Evolutionary conservation across 2,113 vertebrate species (phyloP).

Genomic region (Aspiorhynchus laticeps): DNA sequence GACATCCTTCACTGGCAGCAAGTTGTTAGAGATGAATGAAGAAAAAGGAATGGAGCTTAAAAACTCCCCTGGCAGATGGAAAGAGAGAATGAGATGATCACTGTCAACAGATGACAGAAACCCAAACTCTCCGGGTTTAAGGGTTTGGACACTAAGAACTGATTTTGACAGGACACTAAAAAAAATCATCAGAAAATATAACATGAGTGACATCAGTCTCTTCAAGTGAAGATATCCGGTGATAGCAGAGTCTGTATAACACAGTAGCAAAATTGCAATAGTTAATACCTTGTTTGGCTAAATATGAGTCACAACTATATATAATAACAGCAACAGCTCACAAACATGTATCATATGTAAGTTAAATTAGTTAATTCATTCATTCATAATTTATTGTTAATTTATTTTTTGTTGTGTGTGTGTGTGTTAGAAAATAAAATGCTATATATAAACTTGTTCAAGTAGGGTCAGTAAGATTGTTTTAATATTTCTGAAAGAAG

Average conservation of each 20-base stretch:
- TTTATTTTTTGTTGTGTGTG: too few relatives aligned
- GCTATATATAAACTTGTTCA: too few relatives aligned
- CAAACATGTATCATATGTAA: not conserved
- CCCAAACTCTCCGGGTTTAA: conserved; percentile 9
- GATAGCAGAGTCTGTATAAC: not conserved
- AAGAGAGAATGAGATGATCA: conserved; percentile 47
- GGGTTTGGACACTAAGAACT: conserved; percentile 31
- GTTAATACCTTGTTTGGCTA: not conserved
- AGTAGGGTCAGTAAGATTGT: too few relatives aligned
- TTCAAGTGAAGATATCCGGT: not conserved
- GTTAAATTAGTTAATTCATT: too few relatives aligned
- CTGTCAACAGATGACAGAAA: conserved; percentile 44
- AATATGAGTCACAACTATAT: not conserved
- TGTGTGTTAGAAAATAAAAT: too few relatives aligned
- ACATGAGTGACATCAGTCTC: not conserved
- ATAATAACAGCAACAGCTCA: not conserved
- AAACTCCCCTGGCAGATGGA: conserved; percentile 39
- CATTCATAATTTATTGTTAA: too few relatives aligned
- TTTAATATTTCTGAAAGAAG: too few relatives aligned
- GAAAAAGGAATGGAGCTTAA: conserved; percentile 38
- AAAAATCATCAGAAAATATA: conserved; percentile 31
- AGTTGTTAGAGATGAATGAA: conserved; percentile 35
- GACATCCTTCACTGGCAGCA: conserved; percentile 44
- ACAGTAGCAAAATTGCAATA: not conserved
- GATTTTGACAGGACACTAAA: not conserved